Conservation (phyloP, 1,140 invertebrate species). For the Pseudoatta argentina region DNA sequence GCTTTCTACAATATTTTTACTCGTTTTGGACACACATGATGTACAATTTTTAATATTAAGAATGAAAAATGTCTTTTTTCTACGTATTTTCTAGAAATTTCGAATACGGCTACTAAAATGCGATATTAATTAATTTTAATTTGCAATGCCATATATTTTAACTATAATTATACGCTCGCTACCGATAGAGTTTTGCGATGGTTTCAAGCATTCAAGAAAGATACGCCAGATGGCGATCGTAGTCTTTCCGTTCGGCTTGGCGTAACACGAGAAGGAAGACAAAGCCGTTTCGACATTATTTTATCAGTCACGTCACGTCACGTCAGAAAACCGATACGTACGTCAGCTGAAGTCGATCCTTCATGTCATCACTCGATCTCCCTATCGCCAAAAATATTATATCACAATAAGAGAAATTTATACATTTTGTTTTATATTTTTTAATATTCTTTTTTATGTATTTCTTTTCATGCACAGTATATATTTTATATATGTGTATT, state of each 20-base stretch:
- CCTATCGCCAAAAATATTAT: background rate
- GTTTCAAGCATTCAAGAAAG: slow-evolving; percentile 16
- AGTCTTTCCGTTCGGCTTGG: slow-evolving; percentile 47
- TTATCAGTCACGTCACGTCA: slow-evolving; percentile 32
- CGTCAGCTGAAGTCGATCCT: background rate
- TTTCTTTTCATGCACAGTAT: background rate
- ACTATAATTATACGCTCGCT: slow-evolving; percentile 8
- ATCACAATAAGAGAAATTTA: background rate
- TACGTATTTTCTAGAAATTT: background rate
- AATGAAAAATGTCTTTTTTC: background rate
- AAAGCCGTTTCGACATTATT: slow-evolving; percentile 30
- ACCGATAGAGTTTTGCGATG: slow-evolving; percentile 64
- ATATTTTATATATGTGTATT: slow-evolving; percentile 6
- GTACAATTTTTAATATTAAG: background rate
- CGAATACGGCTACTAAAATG: background rate
- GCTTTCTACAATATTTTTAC: background rate
- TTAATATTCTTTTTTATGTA: background rate
- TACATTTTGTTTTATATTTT: background rate
- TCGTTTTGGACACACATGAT: background rate
- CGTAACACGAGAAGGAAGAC: slow-evolving; percentile 15
- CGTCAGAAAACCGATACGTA: slow-evolving; percentile 23
- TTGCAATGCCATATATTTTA: background rate
- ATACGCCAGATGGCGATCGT: slow-evolving; percentile 72
- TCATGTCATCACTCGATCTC: background rate
- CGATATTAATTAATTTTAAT: background rate